Conservation (phyloP, 1,140 invertebrate genomes). For the Polypedilum vanderplanki region DNA sequence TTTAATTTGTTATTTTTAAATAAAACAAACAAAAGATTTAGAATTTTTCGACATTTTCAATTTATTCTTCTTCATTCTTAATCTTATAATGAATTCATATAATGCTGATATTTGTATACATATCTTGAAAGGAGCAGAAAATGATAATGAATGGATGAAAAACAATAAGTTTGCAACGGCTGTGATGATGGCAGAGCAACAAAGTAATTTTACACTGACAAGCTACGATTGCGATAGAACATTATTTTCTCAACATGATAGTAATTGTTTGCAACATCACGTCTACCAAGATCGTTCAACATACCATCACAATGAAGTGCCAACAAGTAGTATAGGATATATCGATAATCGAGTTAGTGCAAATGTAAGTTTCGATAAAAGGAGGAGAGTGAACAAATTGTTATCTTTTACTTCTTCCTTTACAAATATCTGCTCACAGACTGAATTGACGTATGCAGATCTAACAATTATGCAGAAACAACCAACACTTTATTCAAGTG, state of each 20-base stretch:
- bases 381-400: too few species aligned
- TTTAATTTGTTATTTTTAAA: too few species aligned
- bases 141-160: conserved; percentile 31
- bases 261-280: conserved; percentile 23
- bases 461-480: conserved; percentile 46
- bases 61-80: neutral
- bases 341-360: conserved; percentile 30
- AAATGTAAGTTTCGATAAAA: conserved; percentile 4
- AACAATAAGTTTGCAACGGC: conserved; percentile 30
- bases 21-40: too few species aligned
- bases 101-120: too few species aligned
- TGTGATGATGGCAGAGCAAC: conserved; percentile 26
- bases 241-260: conserved; percentile 21
- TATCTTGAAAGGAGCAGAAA: neutral
- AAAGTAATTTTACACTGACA: conserved; percentile 23
- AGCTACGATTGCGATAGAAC: conserved; percentile 17
- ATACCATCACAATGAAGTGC: conserved; percentile 25
- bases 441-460: conserved; percentile 56
- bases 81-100: too few species aligned
- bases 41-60: neutral
- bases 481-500: conserved; percentile 46
- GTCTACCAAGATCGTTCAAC: conserved; percentile 6
- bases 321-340: conserved; percentile 27
- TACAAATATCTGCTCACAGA: too few species aligned
- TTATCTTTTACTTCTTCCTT: too few species aligned